These are phyloP conservation scores for Tiphia femorata DNA, from an alignment of 2,888 invertebrate genomes.

Conservation along the genomic window DNA sequence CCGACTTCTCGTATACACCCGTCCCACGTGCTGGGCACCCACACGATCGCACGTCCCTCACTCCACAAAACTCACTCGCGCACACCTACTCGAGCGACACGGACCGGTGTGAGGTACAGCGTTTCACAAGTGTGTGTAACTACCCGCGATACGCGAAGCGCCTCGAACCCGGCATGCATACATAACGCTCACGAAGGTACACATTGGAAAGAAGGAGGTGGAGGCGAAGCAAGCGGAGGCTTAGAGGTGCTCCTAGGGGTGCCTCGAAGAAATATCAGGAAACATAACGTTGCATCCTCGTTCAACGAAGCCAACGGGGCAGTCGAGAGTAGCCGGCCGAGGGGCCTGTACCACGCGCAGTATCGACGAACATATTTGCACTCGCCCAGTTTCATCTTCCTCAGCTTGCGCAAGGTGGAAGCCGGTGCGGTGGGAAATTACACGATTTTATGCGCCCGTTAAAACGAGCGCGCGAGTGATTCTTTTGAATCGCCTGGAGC, in stretches of 20 bases:
- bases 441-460: too few relatives aligned
- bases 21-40: neutral
- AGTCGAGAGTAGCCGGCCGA: too few relatives aligned
- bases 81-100: too few relatives aligned
- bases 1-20: neutral
- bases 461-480: too few relatives aligned
- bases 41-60: neutral
- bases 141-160: neutral
- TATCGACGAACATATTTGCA: too few relatives aligned
- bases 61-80: neutral
- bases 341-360: too few relatives aligned
- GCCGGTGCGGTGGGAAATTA: too few relatives aligned
- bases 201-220: neutral
- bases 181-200: neutral
- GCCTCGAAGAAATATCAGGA: constrained; percentile 2
- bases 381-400: too few relatives aligned
- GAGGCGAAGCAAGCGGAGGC: neutral
- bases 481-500: too few relatives aligned
- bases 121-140: neutral
- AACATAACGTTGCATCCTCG: constrained; percentile 10
- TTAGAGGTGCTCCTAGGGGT: neutral
- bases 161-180: neutral
- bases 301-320: too few relatives aligned
- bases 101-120: too few relatives aligned
- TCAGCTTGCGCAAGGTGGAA: too few relatives aligned